Evolutionary conservation across 2,888 invertebrate species (phyloP), one percentile per base, ranked within the genome.

Genomic region (Leucoptera coffeella): DNA sequence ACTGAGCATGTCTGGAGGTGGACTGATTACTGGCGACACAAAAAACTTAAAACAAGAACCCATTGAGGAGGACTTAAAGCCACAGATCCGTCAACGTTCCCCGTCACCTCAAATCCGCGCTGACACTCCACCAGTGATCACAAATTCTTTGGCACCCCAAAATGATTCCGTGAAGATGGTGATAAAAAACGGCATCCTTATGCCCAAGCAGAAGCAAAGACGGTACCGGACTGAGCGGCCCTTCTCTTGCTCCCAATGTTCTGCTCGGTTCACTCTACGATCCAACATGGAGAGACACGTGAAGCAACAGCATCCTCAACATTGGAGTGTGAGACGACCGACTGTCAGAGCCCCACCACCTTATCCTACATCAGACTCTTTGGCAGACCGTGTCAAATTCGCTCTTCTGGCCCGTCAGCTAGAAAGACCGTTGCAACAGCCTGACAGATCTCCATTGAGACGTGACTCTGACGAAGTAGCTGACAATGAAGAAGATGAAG

Each of bases 251-350:
- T 87, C 88, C 30, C 87, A 90, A 45, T 93, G 94, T 53, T 84
- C 88, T 0, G 91, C 92, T 0, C 74, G 88, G 27, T 94, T 94
- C 44, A 93, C 93, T 1, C 61, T 93, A 8, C 75, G 90, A n/a
- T 91, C 91, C 7, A 93, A 94, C 42, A 93, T 93, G 90, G 93
- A 93, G 51, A 75, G 92, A 1, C 94, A 94, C 41, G 87, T 93
- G 3, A 93, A 93, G 47, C 91, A 92, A 41, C 92, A 93, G 40
- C 94, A 94, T 62, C 92, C 92, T 0, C 86, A 89, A 33, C 84
- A 79, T 45, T 92, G 91, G 85, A 85, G 85, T 27, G 85, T 88
- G 35, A 69, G 87, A 21, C 82, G 88, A 39, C 67, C 72, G 8
- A 43, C 64, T 1, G 56, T 65, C 1, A 49, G 72, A 31, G 65